Base-by-base conservation (phyloP, 2,797 vertebrate genomes). In the Enteromius anoplus region DNA sequence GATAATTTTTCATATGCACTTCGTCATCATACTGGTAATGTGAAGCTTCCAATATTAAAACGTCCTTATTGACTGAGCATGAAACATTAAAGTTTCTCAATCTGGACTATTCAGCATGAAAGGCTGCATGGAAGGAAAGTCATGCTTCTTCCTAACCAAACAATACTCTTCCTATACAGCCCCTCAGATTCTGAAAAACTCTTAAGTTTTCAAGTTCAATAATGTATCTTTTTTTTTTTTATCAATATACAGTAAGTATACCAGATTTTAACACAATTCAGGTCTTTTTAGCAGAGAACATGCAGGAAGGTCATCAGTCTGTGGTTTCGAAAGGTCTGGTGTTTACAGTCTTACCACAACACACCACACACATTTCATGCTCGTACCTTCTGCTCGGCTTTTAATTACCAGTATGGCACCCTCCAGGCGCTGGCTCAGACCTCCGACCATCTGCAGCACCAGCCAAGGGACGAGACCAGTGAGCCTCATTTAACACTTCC, bases 391-490 rank as follows among this genome's bases (percentile, higher is more conserved):
- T 85, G 86, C 84, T 84, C 40, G 32, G 40, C 69, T 86, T 86
- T 89, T 89, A 89, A 89, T 89, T 89, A 89, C 76, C 83, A 55
- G 76, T 83, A 85, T 77, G 86, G 75, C 81, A 79, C 26, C 60
- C 71, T 84, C 70, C 53, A 58, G 26, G 37, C 9, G 60, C 84
- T 86, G 85, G 86, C 85, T 75, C 83, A 78, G 82, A 66, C 83
- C 51, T 71, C 77, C 73, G 19, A 78, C 86, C 88, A 89, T 89
- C 88, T 89, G 88, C n/a, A 64, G 65, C 26, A 70, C 45, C 32
- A 77, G 69, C 49, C 85, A 80, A 47, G 81, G 78, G 81, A 80
- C 75, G 72, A 79, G 49, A 71, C 83, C 65, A 79, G 32, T 60
- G 51, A 86, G 86, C 71, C 77, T 80, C 82, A 85, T 82, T 87